A percentile compares a stretch with the other conserved stretches of the same genome.
These are phyloP conservation scores for Heliconius aoede DNA, from an alignment of 2,888 invertebrate genomes.

Conservation along the genomic window DNA sequence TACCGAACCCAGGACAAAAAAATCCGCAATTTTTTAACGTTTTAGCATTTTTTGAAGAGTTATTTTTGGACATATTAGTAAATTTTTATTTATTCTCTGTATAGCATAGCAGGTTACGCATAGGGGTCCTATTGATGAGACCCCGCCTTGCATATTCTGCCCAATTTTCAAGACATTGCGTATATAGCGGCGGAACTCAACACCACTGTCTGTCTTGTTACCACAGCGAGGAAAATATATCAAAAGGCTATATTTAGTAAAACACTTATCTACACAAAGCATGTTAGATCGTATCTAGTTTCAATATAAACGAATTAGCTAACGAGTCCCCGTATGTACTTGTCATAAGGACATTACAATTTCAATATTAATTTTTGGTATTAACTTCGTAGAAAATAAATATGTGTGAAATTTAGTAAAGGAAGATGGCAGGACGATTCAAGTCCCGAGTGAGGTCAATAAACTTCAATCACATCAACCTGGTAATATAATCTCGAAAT, in stretches of 20 bases:
- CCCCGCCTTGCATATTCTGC: too few relatives aligned
- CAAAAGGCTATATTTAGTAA: background rate
- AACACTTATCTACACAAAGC: background rate
- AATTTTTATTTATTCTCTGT: too few relatives aligned
- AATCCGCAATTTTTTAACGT: background rate
- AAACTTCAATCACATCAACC: too few relatives aligned
- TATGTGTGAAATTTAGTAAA: too few relatives aligned
- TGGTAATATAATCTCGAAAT: too few relatives aligned
- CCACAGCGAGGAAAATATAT: too few relatives aligned
- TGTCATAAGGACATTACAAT: background rate
- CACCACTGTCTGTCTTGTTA: background rate
- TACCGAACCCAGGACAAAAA: background rate
- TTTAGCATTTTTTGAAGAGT: background rate
- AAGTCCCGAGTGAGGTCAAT: too few relatives aligned
- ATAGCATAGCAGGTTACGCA: too few relatives aligned
- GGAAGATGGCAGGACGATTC: too few relatives aligned
- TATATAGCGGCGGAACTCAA: background rate
- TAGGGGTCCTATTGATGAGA: too few relatives aligned
- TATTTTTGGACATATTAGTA: background rate
- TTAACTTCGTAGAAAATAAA: background rate
- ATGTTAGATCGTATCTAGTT: background rate
- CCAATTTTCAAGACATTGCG: background rate
- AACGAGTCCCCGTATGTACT: conserved; percentile 7
- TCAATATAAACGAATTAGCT: conserved; percentile 19
- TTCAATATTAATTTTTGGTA: background rate